Evolutionary conservation across 1,140 invertebrate genomes (phyloP).

Genomic region (Pinna nobilis): DNA sequence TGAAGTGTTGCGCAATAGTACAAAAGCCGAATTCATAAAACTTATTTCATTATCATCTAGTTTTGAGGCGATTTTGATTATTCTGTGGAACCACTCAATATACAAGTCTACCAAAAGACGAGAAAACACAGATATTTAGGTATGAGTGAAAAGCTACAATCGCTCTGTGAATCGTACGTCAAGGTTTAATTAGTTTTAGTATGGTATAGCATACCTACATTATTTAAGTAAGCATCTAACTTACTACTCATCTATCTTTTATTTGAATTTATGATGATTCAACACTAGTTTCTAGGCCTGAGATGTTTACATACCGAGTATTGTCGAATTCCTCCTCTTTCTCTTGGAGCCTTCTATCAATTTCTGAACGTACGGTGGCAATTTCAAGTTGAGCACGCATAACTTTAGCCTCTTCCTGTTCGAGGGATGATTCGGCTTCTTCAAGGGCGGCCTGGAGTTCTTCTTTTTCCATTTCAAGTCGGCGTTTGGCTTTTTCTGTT

Average conservation of each 20-base stretch:
- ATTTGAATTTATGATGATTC: no score
- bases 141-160: no score
- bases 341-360: slow-evolving; percentile 96
- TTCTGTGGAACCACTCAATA: no score
- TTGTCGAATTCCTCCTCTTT: slow-evolving; percentile 99
- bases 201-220: no score
- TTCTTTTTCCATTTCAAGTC: slow-evolving; percentile 98
- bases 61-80: no score
- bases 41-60: not conserved
- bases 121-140: not conserved
- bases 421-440: slow-evolving; percentile 97
- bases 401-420: slow-evolving; percentile 83
- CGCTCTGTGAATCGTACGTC: no score
- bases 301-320: slow-evolving; percentile 80
- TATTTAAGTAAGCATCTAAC: no score
- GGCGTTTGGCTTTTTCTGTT: slow-evolving; percentile 97
- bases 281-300: not conserved
- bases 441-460: slow-evolving; percentile 98
- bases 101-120: not conserved
- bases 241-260: no score
- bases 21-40: not conserved
- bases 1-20: not conserved
- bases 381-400: slow-evolving; percentile 96
- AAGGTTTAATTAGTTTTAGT: no score
- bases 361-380: slow-evolving; percentile 97